These are phyloP conservation scores for Callospermophilus lateralis DNA, from an alignment of 2,113 vertebrate genomes.

Conservation along the genomic window DNA sequence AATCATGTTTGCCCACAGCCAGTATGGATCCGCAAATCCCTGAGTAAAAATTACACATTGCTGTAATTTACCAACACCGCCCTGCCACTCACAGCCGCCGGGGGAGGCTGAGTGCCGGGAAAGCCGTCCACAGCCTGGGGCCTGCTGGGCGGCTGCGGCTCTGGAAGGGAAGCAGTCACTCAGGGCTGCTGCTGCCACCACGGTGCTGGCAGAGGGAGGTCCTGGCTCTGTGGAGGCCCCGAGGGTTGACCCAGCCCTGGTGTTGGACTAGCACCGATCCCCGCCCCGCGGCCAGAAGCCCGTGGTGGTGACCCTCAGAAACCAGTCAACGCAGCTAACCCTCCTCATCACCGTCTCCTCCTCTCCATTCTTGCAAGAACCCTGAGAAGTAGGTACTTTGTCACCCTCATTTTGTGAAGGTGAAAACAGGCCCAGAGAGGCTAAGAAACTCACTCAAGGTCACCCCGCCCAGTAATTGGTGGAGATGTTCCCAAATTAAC, in stretches of 20 bases:
- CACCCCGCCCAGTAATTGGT: not conserved
- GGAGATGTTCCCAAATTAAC: not conserved
- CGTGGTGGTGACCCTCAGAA: not conserved
- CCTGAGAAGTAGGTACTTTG: not conserved
- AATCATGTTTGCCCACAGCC: not conserved
- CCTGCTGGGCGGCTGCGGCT: not conserved
- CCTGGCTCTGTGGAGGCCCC: not conserved
- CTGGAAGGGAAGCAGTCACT: not conserved
- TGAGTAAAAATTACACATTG: constrained; percentile 24
- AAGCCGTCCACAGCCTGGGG: not conserved
- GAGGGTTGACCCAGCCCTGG: not conserved
- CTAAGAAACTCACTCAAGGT: not conserved
- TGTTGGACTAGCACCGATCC: not conserved
- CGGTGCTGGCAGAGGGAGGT: not conserved
- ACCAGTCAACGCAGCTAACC: not conserved
- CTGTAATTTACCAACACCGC: constrained; percentile 32
- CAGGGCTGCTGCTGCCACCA: rapidly evolving
- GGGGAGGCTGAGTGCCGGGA: not conserved
- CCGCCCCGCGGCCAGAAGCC: not conserved
- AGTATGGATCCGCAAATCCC: not conserved
- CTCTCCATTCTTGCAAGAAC: not conserved
- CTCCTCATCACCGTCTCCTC: not conserved
- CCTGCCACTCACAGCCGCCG: not conserved
- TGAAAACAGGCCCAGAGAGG: not conserved
- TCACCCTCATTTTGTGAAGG: not conserved